Evolutionary conservation across 2,888 invertebrate species (phyloP).

Genomic region (Pandemis corylana): DNA sequence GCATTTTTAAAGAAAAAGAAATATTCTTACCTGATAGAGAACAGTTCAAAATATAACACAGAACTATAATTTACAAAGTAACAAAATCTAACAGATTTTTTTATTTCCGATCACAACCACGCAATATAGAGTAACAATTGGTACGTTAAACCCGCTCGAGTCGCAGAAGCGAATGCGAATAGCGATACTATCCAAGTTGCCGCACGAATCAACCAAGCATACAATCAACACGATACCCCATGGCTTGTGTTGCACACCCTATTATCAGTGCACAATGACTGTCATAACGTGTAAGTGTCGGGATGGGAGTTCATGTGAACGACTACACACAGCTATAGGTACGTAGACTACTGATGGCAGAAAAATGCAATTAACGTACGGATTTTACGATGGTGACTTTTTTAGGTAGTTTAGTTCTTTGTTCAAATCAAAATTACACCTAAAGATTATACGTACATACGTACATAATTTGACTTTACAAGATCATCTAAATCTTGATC

Average conservation of each 20-base stretch:
- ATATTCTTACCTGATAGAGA: conserved; percentile 13
- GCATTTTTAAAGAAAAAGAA: background rate
- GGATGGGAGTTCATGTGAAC: background rate
- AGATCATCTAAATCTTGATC: too few species aligned
- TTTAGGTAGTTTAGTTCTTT: too few species aligned
- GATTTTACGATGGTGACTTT: too few species aligned
- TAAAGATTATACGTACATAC: too few species aligned
- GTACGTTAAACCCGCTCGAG: conserved; percentile 21
- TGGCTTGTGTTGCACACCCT: conserved; percentile 15
- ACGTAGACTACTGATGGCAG: too few species aligned
- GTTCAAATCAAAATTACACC: too few species aligned
- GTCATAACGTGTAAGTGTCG: background rate
- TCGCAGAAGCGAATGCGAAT: conserved; percentile 21
- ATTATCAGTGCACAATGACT: background rate
- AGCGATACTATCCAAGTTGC: background rate
- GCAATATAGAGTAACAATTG: background rate
- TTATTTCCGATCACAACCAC: background rate
- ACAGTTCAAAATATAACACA: conserved; percentile 3
- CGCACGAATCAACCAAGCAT: conserved; percentile 3
- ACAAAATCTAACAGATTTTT: background rate
- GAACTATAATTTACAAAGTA: background rate
- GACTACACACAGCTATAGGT: background rate
- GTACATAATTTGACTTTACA: too few species aligned
- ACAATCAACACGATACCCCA: conserved; percentile 15
- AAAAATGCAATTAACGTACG: too few species aligned